Evolutionary conservation across 2,888 invertebrate genomes (phyloP).

Genomic region (Caenorhabditis sulstoni): DNA sequence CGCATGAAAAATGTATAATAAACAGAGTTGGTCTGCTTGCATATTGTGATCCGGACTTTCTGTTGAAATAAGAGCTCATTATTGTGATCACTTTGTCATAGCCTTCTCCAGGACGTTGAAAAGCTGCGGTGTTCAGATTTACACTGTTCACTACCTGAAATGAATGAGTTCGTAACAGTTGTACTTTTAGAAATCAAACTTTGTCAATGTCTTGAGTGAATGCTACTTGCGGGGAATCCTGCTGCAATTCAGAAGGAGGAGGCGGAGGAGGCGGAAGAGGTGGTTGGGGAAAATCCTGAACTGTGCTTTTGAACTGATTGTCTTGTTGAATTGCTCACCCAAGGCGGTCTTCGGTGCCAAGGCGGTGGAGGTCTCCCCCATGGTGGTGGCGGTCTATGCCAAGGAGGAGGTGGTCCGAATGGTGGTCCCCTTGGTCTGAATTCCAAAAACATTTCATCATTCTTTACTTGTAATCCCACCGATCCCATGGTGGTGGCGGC

Average conservation of each 20-base stretch:
- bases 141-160: constrained; percentile 65
- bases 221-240: constrained; percentile 42
- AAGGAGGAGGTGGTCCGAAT: constrained; percentile 20
- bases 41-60: constrained; percentile 58
- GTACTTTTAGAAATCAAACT: too few species aligned
- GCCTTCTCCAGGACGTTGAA: constrained; percentile 63
- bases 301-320: too few species aligned
- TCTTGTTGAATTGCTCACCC: constrained; percentile 8
- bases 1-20: not conserved
- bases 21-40: constrained; percentile 34
- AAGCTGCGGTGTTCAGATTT: constrained; percentile 56
- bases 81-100: constrained; percentile 66
- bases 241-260: constrained; percentile 33
- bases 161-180: too few species aligned
- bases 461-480: constrained; percentile 9
- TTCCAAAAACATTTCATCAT: too few species aligned
- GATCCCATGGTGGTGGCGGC: constrained; percentile 47
- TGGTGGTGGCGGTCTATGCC: constrained; percentile 33
- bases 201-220: constrained; percentile 53
- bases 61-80: constrained; percentile 58
- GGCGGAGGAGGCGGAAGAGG: constrained; percentile 42
- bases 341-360: constrained; percentile 45
- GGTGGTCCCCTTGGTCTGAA: constrained; percentile 39
- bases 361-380: constrained; percentile 55
- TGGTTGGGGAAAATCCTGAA: constrained; percentile 28